Conservation (phyloP, 2,888 invertebrate species). For the Synanthedon vespiformis region DNA sequence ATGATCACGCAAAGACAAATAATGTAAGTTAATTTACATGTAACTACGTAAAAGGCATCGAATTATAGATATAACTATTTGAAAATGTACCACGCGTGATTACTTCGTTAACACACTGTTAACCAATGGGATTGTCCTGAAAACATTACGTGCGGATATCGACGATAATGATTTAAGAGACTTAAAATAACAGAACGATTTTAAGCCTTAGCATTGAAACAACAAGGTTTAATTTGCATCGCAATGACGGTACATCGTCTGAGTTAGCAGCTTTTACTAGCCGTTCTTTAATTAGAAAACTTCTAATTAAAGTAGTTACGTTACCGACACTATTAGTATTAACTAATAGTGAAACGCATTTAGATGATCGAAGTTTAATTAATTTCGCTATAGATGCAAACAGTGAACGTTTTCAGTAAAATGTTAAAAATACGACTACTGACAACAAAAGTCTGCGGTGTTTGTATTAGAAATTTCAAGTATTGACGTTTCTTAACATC, state of each 20-base stretch:
- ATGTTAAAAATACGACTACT: too few species aligned
- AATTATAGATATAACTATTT: constrained; percentile 58
- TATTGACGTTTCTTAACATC: constrained; percentile 52
- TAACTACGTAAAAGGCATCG: constrained; percentile 56
- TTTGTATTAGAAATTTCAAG: constrained; percentile 58
- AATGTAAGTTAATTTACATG: constrained; percentile 58
- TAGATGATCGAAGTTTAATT: constrained; percentile 57
- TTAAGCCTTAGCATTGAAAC: constrained; percentile 22
- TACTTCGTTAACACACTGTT: constrained; percentile 45
- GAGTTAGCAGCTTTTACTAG: constrained; percentile 52
- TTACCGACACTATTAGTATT: constrained; percentile 31
- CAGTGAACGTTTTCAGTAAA: constrained; percentile 43
- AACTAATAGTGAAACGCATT: constrained; percentile 40
- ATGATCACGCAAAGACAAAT: constrained; percentile 54
- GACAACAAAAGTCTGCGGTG: constrained; percentile 10
- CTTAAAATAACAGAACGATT: constrained; percentile 17
- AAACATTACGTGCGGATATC: constrained; percentile 36
- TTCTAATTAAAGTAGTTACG: constrained; percentile 61
- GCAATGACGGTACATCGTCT: constrained; percentile 8
- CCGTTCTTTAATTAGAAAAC: constrained; percentile 60
- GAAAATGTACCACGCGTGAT: constrained; percentile 63
- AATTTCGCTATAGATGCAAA: constrained; percentile 53
- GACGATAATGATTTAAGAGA: constrained; percentile 29
- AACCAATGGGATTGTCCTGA: constrained; percentile 48
- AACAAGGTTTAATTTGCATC: constrained; percentile 32